Conservation (phyloP, 1,140 invertebrate genomes). For the Bombus affinis region DNA sequence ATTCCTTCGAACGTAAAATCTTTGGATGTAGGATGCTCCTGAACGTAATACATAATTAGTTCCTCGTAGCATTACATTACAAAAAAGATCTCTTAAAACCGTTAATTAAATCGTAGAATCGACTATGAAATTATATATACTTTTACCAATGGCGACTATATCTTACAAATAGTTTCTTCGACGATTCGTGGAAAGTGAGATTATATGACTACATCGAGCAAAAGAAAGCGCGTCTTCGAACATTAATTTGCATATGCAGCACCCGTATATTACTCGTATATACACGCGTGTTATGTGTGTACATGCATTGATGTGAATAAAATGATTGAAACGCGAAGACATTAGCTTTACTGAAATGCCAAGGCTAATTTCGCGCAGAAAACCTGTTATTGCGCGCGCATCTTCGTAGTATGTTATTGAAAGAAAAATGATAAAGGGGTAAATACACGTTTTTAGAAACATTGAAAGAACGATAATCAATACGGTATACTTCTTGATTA, state of each 20-base stretch:
- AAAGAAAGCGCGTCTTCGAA: constrained; percentile 1
- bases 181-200: not conserved
- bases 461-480: not conserved
- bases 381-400: not conserved
- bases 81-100: not conserved
- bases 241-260: constrained; percentile 9
- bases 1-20: not conserved
- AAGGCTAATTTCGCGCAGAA: constrained; percentile 6
- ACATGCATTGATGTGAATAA: not conserved
- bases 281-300: not conserved
- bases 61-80: not conserved
- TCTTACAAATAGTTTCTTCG: not conserved
- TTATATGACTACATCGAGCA: not conserved
- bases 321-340: constrained; percentile 4
- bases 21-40: not conserved
- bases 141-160: not conserved
- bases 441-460: not conserved
- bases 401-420: not conserved
- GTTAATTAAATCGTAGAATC: not conserved
- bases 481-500: not conserved
- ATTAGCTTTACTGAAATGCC: not conserved
- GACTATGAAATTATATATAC: not conserved
- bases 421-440: not conserved
- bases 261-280: not conserved
- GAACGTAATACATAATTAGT: not conserved